Evolutionary conservation across 1,140 invertebrate species (phyloP).

Genomic region (Hypsibius dujardini): DNA sequence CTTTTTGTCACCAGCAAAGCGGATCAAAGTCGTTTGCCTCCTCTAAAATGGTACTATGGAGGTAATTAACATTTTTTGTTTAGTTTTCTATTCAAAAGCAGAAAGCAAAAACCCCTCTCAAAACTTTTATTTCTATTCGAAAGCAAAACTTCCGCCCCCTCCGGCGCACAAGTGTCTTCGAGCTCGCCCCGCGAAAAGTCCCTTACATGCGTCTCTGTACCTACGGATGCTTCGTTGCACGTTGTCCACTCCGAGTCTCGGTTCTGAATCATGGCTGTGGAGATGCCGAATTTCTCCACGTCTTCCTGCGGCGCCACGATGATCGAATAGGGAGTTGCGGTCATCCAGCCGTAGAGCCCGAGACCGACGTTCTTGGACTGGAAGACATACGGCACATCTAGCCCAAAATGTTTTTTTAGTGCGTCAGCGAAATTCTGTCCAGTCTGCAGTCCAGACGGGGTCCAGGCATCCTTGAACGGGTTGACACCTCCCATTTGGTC

Average conservation of each 20-base stretch:
- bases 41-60: too few relatives aligned
- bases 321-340: slow-evolving; percentile 7
- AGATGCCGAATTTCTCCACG: neutral
- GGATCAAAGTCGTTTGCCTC: too few relatives aligned
- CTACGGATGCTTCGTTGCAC: neutral
- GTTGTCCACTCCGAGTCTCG: neutral
- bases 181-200: neutral
- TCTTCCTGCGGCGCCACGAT: neutral
- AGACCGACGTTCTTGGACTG: neutral
- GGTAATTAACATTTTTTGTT: too few relatives aligned
- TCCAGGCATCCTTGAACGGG: neutral
- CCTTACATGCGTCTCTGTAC: neutral
- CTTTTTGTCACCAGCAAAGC: too few relatives aligned
- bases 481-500: neutral
- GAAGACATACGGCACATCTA: neutral
- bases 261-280: neutral
- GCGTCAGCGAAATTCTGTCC: neutral
- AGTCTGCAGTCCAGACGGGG: neutral
- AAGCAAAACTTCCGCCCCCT: neutral
- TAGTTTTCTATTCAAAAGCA: neutral
- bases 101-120: neutral
- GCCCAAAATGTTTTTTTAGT: neutral
- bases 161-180: neutral
- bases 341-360: neutral
- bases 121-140: neutral